Conservation (phyloP, 2,113 vertebrate species). For the Phrynosoma platyrhinos region DNA sequence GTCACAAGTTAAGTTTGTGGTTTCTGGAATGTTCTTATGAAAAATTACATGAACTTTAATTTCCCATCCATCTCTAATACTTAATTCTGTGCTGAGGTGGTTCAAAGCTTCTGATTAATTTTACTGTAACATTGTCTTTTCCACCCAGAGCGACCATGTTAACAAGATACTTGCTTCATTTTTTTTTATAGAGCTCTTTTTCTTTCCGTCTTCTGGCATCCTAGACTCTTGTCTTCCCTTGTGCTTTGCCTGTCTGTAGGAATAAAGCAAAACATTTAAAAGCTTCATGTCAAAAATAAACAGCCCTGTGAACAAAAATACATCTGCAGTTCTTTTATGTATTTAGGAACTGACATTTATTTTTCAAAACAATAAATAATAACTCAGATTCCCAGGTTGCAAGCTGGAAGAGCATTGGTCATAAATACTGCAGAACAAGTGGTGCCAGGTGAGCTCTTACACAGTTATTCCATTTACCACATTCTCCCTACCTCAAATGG, state of each 20-base stretch:
- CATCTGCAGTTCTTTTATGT: conserved; percentile 64
- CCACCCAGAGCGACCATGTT: conserved; percentile 31
- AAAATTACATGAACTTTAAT: background rate
- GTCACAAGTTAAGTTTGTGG: too few species aligned
- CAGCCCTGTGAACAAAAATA: conserved; percentile 40
- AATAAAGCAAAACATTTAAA: conserved; percentile 27
- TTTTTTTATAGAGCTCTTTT: conserved; percentile 42
- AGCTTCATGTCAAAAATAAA: conserved; percentile 9
- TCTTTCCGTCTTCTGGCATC: conserved; percentile 43
- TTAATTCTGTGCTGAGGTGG: background rate
- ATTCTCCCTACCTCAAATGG: conserved; percentile 2
- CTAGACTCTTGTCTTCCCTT: conserved; percentile 25
- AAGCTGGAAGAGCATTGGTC: conserved; percentile 35
- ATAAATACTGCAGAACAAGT: conserved; percentile 65
- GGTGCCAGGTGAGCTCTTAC: conserved; percentile 55
- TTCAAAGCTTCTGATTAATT: background rate
- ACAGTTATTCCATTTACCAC: conserved; percentile 67
- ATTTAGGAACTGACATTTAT: conserved; percentile 61
- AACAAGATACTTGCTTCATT: conserved; percentile 34
- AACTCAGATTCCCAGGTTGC: conserved; percentile 43
- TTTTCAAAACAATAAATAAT: conserved; percentile 68
- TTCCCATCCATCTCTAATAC: background rate
- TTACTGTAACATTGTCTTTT: background rate
- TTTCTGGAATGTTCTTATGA: too few species aligned
- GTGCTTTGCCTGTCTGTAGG: conserved; percentile 42